Conservation (phyloP, 2,888 invertebrate species). For the Theretra japonica region DNA sequence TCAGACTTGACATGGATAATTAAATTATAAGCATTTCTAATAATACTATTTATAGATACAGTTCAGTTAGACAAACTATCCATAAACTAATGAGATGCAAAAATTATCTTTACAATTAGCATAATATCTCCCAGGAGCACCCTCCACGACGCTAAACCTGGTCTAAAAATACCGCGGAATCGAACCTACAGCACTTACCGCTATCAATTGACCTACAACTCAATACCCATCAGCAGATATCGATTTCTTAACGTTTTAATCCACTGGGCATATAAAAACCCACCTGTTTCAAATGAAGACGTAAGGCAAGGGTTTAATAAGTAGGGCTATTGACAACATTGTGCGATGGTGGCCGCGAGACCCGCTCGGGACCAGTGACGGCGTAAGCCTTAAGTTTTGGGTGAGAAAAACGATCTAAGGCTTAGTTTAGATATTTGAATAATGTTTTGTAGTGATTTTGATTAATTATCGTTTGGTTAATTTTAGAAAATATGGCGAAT, state of each 20-base stretch:
- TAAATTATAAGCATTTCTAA: no score
- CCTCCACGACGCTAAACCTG: not conserved
- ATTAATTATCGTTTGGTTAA: no score
- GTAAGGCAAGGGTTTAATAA: not conserved
- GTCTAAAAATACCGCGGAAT: not conserved
- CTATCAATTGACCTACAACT: slow-evolving; percentile 16
- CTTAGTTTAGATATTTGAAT: no score
- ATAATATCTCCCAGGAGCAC: not conserved
- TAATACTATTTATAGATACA: no score
- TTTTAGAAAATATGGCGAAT: no score
- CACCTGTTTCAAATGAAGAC: slow-evolving; percentile 26
- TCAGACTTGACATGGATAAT: no score
- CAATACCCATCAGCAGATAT: slow-evolving; percentile 1
- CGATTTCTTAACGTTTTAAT: slow-evolving; percentile 14
- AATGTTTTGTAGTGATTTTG: no score
- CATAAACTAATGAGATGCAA: not conserved
- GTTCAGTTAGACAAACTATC: no score
- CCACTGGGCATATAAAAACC: slow-evolving; percentile 4
- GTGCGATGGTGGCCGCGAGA: not conserved
- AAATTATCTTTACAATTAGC: not conserved
- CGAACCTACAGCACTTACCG: not conserved
- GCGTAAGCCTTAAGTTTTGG: no score
- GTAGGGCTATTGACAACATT: not conserved
- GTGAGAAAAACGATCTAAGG: no score
- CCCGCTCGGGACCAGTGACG: no score